Conservation (phyloP, 2,113 vertebrate species). For the Chrysemys picta region DNA sequence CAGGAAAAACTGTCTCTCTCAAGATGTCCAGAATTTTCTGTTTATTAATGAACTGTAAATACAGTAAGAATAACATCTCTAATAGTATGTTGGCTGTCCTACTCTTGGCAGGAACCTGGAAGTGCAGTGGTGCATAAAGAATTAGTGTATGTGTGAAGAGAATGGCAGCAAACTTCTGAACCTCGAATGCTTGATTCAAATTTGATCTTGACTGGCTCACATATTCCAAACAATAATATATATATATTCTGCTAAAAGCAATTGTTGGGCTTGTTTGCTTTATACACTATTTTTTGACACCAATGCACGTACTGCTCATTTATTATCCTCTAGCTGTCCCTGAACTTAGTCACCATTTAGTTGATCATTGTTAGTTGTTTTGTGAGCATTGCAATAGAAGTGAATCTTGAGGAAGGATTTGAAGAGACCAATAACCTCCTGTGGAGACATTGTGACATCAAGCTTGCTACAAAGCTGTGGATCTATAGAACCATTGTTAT, state of each 20-base stretch:
- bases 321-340: neutral
- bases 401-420: neutral
- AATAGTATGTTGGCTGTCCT: neutral
- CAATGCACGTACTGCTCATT: neutral
- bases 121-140: neutral
- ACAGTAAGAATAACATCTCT: neutral
- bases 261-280: neutral
- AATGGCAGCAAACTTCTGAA: neutral
- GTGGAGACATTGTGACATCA: neutral
- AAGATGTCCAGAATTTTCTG: neutral
- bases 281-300: neutral
- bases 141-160: fast-evolving
- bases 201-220: neutral
- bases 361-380: neutral
- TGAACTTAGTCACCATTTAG: neutral
- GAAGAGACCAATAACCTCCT: neutral
- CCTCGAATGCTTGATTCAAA: neutral
- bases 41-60: neutral
- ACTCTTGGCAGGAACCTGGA: neutral
- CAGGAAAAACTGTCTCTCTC: neutral
- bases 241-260: neutral
- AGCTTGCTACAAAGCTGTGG: neutral
- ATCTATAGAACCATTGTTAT: neutral
- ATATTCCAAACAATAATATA: neutral
- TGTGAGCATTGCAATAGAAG: neutral